A percentile compares a stretch with the other conserved stretches of the same genome.
Evolutionary conservation across 2,797 vertebrate genomes (phyloP).

Genomic region (Megaceryle alcyon): DNA sequence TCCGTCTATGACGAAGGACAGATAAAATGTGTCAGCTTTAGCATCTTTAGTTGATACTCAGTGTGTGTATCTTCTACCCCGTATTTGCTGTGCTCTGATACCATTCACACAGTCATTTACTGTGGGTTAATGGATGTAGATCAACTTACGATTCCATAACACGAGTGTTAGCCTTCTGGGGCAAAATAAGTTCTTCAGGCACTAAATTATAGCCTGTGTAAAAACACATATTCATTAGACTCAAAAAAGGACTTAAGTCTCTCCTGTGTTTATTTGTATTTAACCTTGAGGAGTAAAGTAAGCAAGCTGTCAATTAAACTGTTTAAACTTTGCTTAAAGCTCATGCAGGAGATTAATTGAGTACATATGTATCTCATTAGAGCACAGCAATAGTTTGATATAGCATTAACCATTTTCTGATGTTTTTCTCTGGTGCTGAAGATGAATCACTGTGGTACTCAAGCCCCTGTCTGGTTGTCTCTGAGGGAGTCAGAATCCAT

Average conservation of each 20-base stretch:
- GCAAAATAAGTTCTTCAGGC: background rate
- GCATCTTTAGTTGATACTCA: background rate
- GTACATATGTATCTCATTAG: background rate
- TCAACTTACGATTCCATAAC: background rate
- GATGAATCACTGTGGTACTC: slow-evolving; percentile 92
- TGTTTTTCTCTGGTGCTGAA: slow-evolving; percentile 64
- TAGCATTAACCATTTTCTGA: slow-evolving; percentile 16
- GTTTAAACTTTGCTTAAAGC: background rate
- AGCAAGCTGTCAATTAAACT: background rate
- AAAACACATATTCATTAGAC: background rate
- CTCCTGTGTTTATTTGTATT: background rate
- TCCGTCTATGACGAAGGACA: background rate
- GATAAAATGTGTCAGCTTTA: background rate
- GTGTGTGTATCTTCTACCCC: background rate
- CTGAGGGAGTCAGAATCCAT: slow-evolving; percentile 84
- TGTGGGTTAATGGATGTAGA: background rate
- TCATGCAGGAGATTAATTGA: background rate
- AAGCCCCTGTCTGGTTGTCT: slow-evolving; percentile 91
- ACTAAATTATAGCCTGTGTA: background rate
- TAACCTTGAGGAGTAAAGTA: background rate
- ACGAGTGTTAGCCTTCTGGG: background rate
- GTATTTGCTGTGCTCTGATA: background rate
- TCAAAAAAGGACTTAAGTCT: background rate
- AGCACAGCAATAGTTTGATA: background rate
- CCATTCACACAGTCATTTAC: background rate